Base-by-base conservation (phyloP, 2,113 vertebrate genomes). In the Megaceryle maxima region DNA sequence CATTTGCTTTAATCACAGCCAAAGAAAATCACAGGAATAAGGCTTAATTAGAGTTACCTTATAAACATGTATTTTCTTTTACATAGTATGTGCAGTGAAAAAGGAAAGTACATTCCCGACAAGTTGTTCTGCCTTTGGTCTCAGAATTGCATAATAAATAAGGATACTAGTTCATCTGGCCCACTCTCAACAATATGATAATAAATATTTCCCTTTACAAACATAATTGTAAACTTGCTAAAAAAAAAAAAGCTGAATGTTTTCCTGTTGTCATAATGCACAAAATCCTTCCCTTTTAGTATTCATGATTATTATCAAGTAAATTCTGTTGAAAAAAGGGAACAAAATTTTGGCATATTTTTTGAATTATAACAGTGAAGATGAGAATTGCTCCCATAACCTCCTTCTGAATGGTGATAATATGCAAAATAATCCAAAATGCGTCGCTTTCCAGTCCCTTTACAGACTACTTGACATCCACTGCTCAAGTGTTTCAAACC, bases 401-500 rank as follows among this genome's bases (percentile, higher is more conserved):
- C 81, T 94, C 82, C 48, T 97, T 88, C 79, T 93, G 80, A 97
- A 95, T 6, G 57, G 94, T 97, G 95, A 97, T 98, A 97, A 97
- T 95, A 97, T 97, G 97, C 85, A 96, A 96, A 92, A 87, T 75
- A 96, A 92, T 92, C 91, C 93, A 96, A 97, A 96, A 92, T 73
- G 57, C 95, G 77, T 84, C 84, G 72, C 88, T 92, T 97, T 95
- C 82, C 78, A 76, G 46, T 97, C 90, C 87, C 92, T 97, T 97
- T 97, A 92, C 93, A 97, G 92, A 92, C 73, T 97, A 93, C 74
- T 96, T 95, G 94, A 94, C 95, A 96, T 97, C 95, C 84, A 95
- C 72, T 96, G 97, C 92, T 98, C 95, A 97, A 96, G 95, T 97
- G 75, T 97, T 92, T 96, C 95, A 98, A 98, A 97, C 86, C 93